Base-by-base conservation (phyloP, 2,888 invertebrate species). In the Eupithecia subumbrata region DNA sequence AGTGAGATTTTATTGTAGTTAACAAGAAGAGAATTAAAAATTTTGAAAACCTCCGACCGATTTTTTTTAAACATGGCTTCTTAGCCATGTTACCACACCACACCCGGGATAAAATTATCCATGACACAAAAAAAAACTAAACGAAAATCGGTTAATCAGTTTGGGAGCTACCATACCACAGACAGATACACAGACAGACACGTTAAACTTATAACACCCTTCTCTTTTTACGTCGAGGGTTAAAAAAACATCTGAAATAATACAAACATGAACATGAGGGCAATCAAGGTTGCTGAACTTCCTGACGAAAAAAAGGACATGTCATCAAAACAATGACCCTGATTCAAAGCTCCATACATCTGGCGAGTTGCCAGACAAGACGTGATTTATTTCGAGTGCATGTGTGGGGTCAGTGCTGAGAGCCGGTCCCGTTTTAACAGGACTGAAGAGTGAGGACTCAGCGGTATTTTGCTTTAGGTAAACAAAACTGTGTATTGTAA, bases 351-450 rank as follows among this genome's bases (percentile, higher is more conserved):
- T 67, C 43, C 67, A 67, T 14, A 68, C 80, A 80, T 80, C 76
- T 82, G 82, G 82, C 80, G 71, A n/a, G 8, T n/a, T 67, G 78
- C 79, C 79, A 77, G 75, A 75, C 78, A 76, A 77, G 78, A 76
- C 78, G 71, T 76, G 68, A 77, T 75, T 71, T 75, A 75, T 75
- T 77, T 77, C 72, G 67, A 77, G 77, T 75, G 73, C 77, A 68
- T 25, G 52, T 70, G 75, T 71, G 75, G 77, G 77, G 77, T 77
- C 77, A 77, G 64, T 34, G 8, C 43, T 22, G 22, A 16, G 34
- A 18, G 73, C 40, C 45, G 34, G 67, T 74, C 70, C 74, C 74
- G 70, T 73, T 77, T 73, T 73, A 77, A 75, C 74, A 71, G 67
- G 66, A 40, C 66, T 40, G 56, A 71, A 63, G 66, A 40, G 40